Evolutionary conservation across 2,888 invertebrate genomes (phyloP), one percentile per base, ranked within the genome.

Genomic region (Maniola hyperantus): DNA sequence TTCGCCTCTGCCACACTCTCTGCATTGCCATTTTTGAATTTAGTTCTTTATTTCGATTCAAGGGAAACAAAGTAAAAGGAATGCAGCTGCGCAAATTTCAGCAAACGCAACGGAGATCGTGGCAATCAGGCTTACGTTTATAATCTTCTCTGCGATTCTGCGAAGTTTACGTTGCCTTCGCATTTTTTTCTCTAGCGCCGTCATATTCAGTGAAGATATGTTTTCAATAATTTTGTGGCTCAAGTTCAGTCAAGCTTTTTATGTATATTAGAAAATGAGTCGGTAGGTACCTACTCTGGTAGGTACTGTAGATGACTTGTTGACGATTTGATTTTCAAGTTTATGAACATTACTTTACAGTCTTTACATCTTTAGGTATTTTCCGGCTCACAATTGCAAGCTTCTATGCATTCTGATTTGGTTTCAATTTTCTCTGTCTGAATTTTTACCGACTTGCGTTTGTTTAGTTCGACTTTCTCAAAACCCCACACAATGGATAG

Each of bases 101-200:
- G 82, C 82, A 67, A 85, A 82, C 1, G 88, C 84, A 46, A 89
- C 73, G 10, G 86, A 80, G 53, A 88, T 78, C 0, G 87, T 86
- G 1, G 83, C 79, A 2, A 88, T 66, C 7, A 91, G 70, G 64
- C 84, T 83, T 10, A 77, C 77, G 68, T 84, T 83, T 58, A 89
- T 73, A 13, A 84, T 54, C 67, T 77, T 82, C 71, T 88, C 84
- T 10, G 81, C 73, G 46, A 87, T 70, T 48, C 74, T 84, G 13
- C 80, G 78, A 13, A 88, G 61, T 71, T 76, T 71, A 63, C 76
- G 78, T 57, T 66, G 78, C 64, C 81, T 78, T 67, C 71, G 77
- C 8, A 79, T 65, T 66, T 80, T 85, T 71, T 81, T 87, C 67
- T 82, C 79, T 2, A 75, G 36, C 33, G 71, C 77, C 20, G 80